phyloP scores from a whole-genome alignment of 2,113 vertebrate genomes.

The Myiopsitta monachus region DNA sequence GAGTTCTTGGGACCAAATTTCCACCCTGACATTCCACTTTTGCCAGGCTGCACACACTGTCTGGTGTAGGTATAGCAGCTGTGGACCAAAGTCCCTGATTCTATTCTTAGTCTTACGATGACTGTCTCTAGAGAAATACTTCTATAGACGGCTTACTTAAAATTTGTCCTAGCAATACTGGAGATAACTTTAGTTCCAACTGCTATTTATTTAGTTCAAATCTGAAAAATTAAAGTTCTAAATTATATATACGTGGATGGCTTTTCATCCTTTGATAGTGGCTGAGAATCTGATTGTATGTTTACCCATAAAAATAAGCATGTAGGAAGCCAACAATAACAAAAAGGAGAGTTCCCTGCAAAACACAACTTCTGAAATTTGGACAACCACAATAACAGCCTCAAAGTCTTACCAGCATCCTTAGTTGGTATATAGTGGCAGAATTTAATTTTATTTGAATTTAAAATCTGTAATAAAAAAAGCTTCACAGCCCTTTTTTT shows the following conservation, averaged over 20 bases:
- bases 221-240: neutral
- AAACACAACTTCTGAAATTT: neutral
- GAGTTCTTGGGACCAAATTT: neutral
- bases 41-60: neutral
- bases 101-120: neutral
- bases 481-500: neutral
- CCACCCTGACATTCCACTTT: neutral
- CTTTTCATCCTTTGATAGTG: neutral
- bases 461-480: neutral
- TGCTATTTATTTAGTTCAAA: neutral
- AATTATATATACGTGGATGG: neutral
- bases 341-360: neutral
- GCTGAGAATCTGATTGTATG: neutral
- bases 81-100: neutral
- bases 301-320: rapidly evolving
- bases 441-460: neutral
- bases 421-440: neutral
- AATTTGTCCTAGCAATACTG: neutral
- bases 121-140: neutral
- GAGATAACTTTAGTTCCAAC: neutral
- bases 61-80: neutral
- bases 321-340: neutral
- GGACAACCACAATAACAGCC: neutral
- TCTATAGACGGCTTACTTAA: neutral
- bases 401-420: neutral